Conservation (phyloP, 1,140 invertebrate genomes). For the Musca vetustissima region DNA sequence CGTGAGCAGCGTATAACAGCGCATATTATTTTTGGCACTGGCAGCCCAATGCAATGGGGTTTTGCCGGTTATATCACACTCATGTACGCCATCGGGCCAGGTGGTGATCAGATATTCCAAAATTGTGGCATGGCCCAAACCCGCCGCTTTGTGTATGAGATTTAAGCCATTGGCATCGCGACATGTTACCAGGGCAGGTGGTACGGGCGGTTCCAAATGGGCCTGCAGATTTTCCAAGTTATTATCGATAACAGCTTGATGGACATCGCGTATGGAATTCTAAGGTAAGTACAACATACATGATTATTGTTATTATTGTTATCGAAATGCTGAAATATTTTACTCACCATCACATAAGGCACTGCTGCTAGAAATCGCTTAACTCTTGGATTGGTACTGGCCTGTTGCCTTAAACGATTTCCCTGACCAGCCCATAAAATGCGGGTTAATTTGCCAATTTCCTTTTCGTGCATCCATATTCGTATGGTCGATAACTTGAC, state of each 20-base stretch:
- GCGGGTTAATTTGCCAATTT: conserved; percentile 78
- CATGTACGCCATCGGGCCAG: conserved; percentile 68
- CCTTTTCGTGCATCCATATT: conserved; percentile 89
- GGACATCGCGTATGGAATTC: conserved; percentile 81
- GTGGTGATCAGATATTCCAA: conserved; percentile 72
- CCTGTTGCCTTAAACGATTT: conserved; percentile 74
- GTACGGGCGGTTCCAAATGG: conserved; percentile 68
- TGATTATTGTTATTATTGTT: no score
- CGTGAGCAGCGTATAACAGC: conserved; percentile 73
- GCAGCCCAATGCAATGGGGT: conserved; percentile 91
- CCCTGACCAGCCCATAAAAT: conserved; percentile 88
- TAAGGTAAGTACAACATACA: conserved; percentile 44
- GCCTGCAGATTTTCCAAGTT: conserved; percentile 72
- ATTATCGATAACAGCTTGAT: conserved; percentile 73
- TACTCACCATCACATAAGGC: conserved; percentile 83
- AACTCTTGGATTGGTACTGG: conserved; percentile 78
- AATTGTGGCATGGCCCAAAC: conserved; percentile 72
- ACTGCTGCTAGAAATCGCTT: conserved; percentile 81
- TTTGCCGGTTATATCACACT: conserved; percentile 78
- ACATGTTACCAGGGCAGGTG: conserved; percentile 71
- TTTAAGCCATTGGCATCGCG: conserved; percentile 80
- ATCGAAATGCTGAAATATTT: no score
- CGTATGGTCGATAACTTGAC: conserved; percentile 83
- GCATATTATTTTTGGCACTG: conserved; percentile 68
- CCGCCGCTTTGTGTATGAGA: conserved; percentile 81